Conservation (phyloP, 1,140 invertebrate genomes). For the Archivesica marissinica region DNA sequence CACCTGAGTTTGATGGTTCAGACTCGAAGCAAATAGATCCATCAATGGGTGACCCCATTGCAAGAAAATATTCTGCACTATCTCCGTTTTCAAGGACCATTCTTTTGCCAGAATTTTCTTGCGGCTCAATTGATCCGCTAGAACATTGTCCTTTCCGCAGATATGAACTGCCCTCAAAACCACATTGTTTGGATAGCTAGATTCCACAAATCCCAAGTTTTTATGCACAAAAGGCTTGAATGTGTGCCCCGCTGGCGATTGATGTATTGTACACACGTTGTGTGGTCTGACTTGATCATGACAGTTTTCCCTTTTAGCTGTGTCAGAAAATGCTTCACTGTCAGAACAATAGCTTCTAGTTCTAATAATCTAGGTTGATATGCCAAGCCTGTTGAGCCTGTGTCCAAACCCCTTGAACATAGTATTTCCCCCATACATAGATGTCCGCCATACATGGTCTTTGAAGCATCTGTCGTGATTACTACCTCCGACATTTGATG, state of each 20-base stretch:
- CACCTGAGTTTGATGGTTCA: neutral
- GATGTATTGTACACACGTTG: neutral
- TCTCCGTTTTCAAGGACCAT: conserved; percentile 10
- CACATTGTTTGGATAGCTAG: neutral
- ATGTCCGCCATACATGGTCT: neutral
- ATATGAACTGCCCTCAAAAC: neutral
- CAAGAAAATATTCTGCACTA: conserved; percentile 1
- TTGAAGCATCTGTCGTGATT: conserved; percentile 42
- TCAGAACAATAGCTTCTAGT: neutral
- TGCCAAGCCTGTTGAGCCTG: neutral
- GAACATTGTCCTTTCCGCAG: neutral
- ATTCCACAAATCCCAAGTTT: conserved; percentile 3
- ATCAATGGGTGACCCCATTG: conserved; percentile 15
- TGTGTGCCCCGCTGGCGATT: neutral
- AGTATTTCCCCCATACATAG: neutral
- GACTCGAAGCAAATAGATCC: conserved; percentile 27
- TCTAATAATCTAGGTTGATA: conserved; percentile 28
- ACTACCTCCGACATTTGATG: neutral
- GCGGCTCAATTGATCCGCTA: conserved; percentile 19
- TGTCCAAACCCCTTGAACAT: neutral
- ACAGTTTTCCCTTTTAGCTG: neutral
- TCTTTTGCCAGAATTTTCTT: conserved; percentile 20
- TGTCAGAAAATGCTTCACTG: neutral
- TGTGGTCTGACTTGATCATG: conserved; percentile 13
- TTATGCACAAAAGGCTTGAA: neutral